Evolutionary conservation across 2,113 vertebrate species (phyloP).

Genomic region (Deroptyus accipitrinus): DNA sequence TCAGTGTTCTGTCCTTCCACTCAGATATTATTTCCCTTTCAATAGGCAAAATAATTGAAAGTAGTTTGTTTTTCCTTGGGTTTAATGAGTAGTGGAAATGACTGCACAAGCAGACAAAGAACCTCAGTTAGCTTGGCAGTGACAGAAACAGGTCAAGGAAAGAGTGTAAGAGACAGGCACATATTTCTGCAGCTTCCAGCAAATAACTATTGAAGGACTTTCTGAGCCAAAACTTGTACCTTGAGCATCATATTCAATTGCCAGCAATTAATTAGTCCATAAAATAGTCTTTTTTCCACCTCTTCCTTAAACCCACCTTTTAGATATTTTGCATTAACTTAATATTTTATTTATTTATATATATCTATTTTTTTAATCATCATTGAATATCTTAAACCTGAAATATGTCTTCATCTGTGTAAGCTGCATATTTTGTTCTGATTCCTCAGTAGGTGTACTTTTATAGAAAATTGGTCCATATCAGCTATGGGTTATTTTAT

Average conservation of each 20-base stretch:
- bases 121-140: not conserved
- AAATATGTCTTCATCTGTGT: not conserved
- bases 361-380: not conserved
- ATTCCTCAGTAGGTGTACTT: not conserved
- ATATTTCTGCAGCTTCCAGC: not conserved
- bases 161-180: not conserved
- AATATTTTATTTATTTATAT: not conserved
- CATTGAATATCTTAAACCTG: not conserved
- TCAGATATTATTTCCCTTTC: not conserved
- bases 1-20: not conserved
- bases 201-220: not conserved
- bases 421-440: not conserved
- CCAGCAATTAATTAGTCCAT: not conserved
- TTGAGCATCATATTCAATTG: not conserved
- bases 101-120: not conserved
- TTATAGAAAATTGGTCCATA: not conserved
- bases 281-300: not conserved
- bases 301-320: not conserved
- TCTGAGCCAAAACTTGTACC: not conserved
- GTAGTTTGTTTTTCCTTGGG: not conserved
- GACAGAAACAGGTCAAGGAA: not conserved
- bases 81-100: not conserved
- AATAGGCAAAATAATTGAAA: not conserved
- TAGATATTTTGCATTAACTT: not conserved
- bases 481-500: constrained; percentile 4